Evolutionary conservation across 2,797 vertebrate genomes (phyloP), one percentile per base, ranked within the genome.

Genomic region (Eremophila alpestris): DNA sequence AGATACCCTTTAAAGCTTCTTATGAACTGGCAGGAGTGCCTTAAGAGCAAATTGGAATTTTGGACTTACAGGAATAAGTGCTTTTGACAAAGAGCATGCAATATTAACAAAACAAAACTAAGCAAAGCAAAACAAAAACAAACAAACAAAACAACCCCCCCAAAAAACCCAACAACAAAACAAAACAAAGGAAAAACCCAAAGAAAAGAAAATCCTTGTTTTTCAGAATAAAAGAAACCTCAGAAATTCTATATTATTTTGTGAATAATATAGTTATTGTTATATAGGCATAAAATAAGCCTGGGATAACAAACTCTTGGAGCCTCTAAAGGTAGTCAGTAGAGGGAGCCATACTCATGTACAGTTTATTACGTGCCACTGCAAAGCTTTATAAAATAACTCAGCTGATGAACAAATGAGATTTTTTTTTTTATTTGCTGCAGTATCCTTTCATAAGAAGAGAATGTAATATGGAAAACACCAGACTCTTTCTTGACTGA

Each of bases 271-370:
- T 43, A 36, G 16, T 41, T 67, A 17, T 2, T 84, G 3, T 18
- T 32, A 19, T 17, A 48, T 2, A 68, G 19, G 11, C 10, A 54
- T 23, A 54, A 78, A 54, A 21, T 13, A 26, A 49, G 3, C 17
- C 20, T 17, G n/a, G 9, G 14, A 83, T 76, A 73, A 54, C 1
- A 21, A 80, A 15, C 3, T 52, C 10, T 67, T 46, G 48, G 14
- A 54, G 5, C 11, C 27, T 71, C 11, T 68, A 36, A 79, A 77
- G 7, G 15, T 10, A 68, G 70, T 74, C 93, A 78, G 71, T 90
- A 96, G 94, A 94, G 93, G 89, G 92, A 93, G 87, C 82, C 32
- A 19, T 71, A 21, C 29, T 85, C 78, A 75, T 17, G 58, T 0
- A 2, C 32, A 71, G 36, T 59, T 89, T 70, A 58, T 64, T 68